Evolutionary conservation across 2,888 invertebrate genomes (phyloP).

Genomic region (Lamellibrachia columna): DNA sequence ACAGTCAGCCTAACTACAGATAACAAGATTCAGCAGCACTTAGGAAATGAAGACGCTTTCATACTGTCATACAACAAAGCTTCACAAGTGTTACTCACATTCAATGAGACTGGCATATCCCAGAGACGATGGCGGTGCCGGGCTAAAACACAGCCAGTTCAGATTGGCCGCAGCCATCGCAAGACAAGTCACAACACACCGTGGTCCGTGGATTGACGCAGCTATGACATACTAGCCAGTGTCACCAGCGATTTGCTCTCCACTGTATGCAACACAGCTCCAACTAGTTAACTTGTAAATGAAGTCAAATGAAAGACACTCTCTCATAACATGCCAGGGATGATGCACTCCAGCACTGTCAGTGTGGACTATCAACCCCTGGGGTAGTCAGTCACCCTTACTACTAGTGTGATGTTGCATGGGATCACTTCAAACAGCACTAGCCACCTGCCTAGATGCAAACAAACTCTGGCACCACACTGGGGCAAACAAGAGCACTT

Average conservation of each 20-base stretch:
- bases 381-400: neutral
- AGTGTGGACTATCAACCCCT: neutral
- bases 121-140: neutral
- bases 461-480: neutral
- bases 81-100: neutral
- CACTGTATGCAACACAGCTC: neutral
- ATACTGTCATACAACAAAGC: neutral
- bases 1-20: neutral
- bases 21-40: neutral
- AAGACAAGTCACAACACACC: neutral
- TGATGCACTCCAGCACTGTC: neutral
- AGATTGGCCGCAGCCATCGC: neutral
- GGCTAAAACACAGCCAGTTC: neutral
- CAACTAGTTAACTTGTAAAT: constrained; percentile 12
- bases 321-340: neutral
- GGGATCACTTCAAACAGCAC: neutral
- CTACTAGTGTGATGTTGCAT: constrained; percentile 16
- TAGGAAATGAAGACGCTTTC: neutral
- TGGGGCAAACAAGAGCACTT: neutral
- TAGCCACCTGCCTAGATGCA: constrained; percentile 9
- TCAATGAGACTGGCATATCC: neutral
- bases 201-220: neutral
- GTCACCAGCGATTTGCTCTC: neutral
- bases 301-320: neutral
- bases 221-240: neutral